Conservation (phyloP, 2,888 invertebrate genomes). For the Oscheius sp. region DNA sequence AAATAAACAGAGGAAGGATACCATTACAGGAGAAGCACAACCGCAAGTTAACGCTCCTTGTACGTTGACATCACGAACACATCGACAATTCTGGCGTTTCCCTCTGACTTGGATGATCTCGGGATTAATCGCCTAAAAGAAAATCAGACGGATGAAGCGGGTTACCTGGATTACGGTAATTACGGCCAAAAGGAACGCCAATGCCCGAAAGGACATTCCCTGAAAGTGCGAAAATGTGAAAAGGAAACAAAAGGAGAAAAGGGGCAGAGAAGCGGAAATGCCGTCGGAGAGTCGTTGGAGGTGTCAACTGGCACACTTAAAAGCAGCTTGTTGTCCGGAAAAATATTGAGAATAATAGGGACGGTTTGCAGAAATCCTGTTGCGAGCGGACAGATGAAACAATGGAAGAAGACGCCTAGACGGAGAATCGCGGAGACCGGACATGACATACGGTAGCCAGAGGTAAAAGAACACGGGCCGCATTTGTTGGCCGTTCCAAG, state of each 20-base stretch:
- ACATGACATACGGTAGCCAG: constrained; percentile 17
- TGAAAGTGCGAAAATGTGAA: background rate
- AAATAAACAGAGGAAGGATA: background rate
- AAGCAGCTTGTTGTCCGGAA: constrained; percentile 14
- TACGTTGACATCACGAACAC: constrained; percentile 48
- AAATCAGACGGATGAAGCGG: background rate
- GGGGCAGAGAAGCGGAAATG: constrained; percentile 13
- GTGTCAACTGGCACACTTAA: constrained; percentile 27
- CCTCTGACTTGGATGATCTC: constrained; percentile 49
- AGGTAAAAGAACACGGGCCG: constrained; percentile 24
- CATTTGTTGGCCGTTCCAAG: background rate
- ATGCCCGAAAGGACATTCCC: background rate
- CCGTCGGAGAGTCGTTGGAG: constrained; percentile 5
- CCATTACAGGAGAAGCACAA: constrained; percentile 41
- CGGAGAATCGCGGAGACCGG: constrained; percentile 7
- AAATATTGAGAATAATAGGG: constrained; percentile 20
- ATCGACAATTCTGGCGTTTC: constrained; percentile 59
- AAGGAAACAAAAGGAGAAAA: background rate
- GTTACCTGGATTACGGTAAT: background rate
- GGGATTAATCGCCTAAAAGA: constrained; percentile 7
- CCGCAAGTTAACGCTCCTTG: constrained; percentile 47
- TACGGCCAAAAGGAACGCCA: background rate
- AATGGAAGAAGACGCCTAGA: background rate
- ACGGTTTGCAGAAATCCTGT: constrained; percentile 28
- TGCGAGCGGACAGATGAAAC: constrained; percentile 28